A percentile compares a stretch with the other conserved stretches of the same genome.
Evolutionary conservation across 2,113 vertebrate genomes (phyloP).

Genomic region (Oncorhynchus mykiss): DNA sequence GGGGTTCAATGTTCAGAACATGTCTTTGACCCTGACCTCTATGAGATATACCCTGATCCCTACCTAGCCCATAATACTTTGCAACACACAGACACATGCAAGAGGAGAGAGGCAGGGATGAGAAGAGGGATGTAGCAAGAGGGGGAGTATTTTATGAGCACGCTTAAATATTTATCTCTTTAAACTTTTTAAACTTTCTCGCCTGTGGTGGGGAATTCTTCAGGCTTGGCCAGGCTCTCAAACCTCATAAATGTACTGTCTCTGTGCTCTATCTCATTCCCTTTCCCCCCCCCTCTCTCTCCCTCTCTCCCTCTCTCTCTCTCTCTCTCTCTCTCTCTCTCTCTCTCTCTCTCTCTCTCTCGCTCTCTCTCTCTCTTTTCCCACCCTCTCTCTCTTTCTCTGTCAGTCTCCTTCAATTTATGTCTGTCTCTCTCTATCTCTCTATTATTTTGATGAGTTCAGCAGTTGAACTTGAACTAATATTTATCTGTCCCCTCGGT

Average conservation of each 20-base stretch:
- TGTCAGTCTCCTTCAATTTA: conserved; percentile 35
- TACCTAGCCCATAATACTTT: conserved; percentile 5
- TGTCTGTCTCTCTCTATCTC: conserved; percentile 4
- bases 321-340: conserved; percentile 8
- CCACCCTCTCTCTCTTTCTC: conserved; percentile 10
- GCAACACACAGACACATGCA: conserved; percentile 21
- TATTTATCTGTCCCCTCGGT: conserved; percentile 47
- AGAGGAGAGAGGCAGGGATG: background rate
- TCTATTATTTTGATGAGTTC: conserved; percentile 69
- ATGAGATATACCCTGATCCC: conserved; percentile 10
- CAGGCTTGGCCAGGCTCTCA: conserved; percentile 47
- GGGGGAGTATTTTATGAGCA: conserved; percentile 44
- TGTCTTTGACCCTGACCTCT: conserved; percentile 15
- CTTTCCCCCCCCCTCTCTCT: background rate
- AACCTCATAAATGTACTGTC: conserved; percentile 55
- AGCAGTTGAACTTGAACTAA: conserved; percentile 62
- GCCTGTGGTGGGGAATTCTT: conserved; percentile 40
- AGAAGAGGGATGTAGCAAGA: conserved; percentile 17
- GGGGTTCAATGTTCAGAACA: background rate
- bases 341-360: background rate
- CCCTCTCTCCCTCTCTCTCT: conserved; percentile 17
- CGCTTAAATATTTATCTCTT: conserved; percentile 56
- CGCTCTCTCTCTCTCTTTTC: conserved; percentile 7
- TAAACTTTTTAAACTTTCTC: conserved; percentile 44
- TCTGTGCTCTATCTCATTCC: conserved; percentile 19